phyloP scores from a whole-genome alignment of 2,113 vertebrate species.

The Lepus europaeus region DNA sequence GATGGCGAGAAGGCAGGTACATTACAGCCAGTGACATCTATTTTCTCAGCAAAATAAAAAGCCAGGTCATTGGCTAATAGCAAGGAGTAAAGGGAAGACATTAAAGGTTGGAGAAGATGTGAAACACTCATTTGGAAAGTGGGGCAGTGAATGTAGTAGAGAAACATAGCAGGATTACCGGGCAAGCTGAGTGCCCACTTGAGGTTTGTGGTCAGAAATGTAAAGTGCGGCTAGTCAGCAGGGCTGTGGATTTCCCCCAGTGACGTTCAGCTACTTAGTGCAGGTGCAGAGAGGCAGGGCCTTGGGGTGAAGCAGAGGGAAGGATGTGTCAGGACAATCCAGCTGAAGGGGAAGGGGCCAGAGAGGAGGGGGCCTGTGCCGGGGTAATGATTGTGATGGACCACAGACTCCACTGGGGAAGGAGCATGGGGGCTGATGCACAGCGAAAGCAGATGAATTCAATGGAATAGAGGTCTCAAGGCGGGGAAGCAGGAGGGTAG shows the following conservation, averaged over 20 bases:
- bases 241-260: neutral
- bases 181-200: constrained; percentile 36
- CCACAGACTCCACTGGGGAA: neutral
- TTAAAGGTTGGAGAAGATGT: constrained; percentile 1
- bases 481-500: neutral
- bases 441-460: neutral
- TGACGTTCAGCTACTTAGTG: neutral
- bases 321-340: neutral
- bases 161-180: constrained; percentile 18
- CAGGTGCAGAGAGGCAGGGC: constrained; percentile 36
- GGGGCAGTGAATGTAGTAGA: constrained; percentile 37
- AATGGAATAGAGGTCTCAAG: neutral
- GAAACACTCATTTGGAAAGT: constrained; percentile 36
- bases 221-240: neutral
- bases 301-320: neutral
- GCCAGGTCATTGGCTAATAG: neutral
- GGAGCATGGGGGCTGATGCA: neutral
- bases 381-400: neutral
- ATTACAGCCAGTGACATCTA: neutral
- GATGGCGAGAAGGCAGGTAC: neutral
- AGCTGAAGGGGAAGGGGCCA: neutral
- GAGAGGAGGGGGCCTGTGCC: neutral
- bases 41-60: constrained; percentile 28
- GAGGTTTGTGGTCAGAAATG: constrained; percentile 69
- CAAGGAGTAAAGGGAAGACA: neutral